Conservation (phyloP, 2,797 vertebrate species). For the Takifugu ocellatus region DNA sequence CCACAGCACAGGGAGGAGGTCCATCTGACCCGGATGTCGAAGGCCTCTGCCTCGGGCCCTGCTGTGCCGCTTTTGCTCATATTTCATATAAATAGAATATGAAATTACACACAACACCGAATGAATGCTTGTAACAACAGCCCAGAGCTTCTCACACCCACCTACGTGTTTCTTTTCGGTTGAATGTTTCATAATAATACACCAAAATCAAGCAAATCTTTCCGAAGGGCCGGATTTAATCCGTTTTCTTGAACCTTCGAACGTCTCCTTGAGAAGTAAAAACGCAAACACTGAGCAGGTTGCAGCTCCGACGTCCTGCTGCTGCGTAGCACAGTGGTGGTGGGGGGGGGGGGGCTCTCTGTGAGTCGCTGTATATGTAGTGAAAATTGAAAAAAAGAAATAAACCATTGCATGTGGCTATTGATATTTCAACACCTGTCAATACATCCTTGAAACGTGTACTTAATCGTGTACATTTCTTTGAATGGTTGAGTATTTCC, state of each 20-base stretch:
- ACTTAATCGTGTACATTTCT: slow-evolving; percentile 73
- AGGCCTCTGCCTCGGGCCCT: too few species aligned
- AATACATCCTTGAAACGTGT: slow-evolving; percentile 64
- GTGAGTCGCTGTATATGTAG: slow-evolving; percentile 69
- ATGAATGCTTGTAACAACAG: too few species aligned
- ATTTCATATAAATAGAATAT: too few species aligned
- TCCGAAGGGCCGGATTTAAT: too few species aligned
- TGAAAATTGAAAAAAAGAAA: slow-evolving; percentile 58
- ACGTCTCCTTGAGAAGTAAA: slow-evolving; percentile 15
- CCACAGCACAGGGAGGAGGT: background rate
- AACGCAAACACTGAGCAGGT: slow-evolving; percentile 40
- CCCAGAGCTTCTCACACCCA: too few species aligned
- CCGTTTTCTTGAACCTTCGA: too few species aligned
- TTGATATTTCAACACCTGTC: slow-evolving; percentile 76
- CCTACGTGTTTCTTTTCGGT: background rate
- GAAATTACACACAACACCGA: too few species aligned
- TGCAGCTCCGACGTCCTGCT: background rate
- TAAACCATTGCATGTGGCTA: slow-evolving; percentile 79
- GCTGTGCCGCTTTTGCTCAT: too few species aligned
- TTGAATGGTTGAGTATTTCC: slow-evolving; percentile 76
- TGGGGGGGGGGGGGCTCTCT: slow-evolving; percentile 26
- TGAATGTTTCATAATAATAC: background rate
- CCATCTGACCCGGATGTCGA: too few species aligned
- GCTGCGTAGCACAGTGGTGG: background rate
- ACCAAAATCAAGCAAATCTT: too few species aligned